Base-by-base conservation (phyloP, 2,888 invertebrate genomes). In the Oscheius sp. region DNA sequence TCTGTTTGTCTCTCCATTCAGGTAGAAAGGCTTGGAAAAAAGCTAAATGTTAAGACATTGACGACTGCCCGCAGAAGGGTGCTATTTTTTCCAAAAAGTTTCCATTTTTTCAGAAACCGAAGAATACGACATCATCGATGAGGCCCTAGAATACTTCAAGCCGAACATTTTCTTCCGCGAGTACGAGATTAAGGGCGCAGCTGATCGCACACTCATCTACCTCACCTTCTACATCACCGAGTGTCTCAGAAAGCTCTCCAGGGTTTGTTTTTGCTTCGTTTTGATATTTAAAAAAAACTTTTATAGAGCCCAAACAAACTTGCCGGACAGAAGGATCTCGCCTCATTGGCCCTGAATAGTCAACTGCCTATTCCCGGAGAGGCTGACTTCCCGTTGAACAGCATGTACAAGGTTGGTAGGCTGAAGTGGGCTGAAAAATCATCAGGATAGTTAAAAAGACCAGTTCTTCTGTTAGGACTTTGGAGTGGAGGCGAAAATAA, bases 121-220 rank as follows among this genome's bases (percentile, higher is more conserved):
- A n/a, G 92, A 93, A 70, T 94, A 94, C 59, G 99, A 99, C 90
- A 94, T 99, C 80, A 94, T 99, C 84, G 99, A 99, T 90, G 99
- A 99, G 92, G 95, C 97, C 70, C 92, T 99, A 50, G 94, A 94
- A 89, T 99, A 93, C 90, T 99, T 99, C 91, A 98, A 96, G 91
- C 97, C 99, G 0, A 99, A 99, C 91, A 96, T 99, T 0, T 99
- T 99, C 91, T 99, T 99, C 90, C 93, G 97, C 84, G 97, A 96
- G 50, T 99, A 97, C 90, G 98, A 99, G 92, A 96, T 99, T 77
- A 97, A 97, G 70, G 57, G 74, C 21, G 96, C 97, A 90, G 93
- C 96, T 11, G 99, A 99, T 90, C 92, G 99, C 87, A 94, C 97
- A 33, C 91, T 99, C 37, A 99, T 99, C 86, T 99, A 99, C 90